A percentile compares a stretch with the other conserved stretches of the same genome.
Conservation (phyloP, 2,797 vertebrate species). For the Coracias cyanogaster region DNA sequence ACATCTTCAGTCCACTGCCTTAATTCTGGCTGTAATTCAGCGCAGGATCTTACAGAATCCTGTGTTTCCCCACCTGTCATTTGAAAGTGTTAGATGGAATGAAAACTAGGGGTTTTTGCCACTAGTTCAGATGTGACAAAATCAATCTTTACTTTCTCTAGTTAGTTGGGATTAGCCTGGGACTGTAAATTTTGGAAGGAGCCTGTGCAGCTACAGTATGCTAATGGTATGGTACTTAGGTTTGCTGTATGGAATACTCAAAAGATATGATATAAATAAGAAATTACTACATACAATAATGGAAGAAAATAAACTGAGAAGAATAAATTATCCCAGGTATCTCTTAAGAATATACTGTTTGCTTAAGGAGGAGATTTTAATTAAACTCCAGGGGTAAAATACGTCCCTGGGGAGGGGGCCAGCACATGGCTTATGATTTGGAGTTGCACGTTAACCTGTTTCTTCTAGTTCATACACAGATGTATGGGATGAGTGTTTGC, state of each 20-base stretch:
- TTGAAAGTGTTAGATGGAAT: not conserved
- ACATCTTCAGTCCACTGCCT: not conserved
- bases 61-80: slow-evolving; percentile 11
- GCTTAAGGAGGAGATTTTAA: slow-evolving; percentile 18
- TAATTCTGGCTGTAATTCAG: slow-evolving; percentile 36
- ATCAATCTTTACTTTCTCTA: slow-evolving; percentile 39
- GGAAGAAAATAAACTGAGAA: not conserved
- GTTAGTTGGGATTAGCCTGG: not conserved
- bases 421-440: not conserved
- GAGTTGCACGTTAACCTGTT: not conserved
- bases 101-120: not conserved
- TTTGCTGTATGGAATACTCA: not conserved
- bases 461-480: not conserved
- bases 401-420: not conserved
- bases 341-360: not conserved
- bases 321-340: not conserved
- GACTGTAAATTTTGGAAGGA: slow-evolving; percentile 32
- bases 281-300: not conserved
- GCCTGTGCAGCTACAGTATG: not conserved
- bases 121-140: not conserved
- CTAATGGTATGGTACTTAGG: not conserved
- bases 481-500: not conserved
- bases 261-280: not conserved
- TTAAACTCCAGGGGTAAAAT: slow-evolving; percentile 34
- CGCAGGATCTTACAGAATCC: not conserved